Percentiles rank a stretch among this genome's conserved stretches.
phyloP scores from a whole-genome alignment of 2,113 vertebrate genomes.

The Tachycineta bicolor region DNA sequence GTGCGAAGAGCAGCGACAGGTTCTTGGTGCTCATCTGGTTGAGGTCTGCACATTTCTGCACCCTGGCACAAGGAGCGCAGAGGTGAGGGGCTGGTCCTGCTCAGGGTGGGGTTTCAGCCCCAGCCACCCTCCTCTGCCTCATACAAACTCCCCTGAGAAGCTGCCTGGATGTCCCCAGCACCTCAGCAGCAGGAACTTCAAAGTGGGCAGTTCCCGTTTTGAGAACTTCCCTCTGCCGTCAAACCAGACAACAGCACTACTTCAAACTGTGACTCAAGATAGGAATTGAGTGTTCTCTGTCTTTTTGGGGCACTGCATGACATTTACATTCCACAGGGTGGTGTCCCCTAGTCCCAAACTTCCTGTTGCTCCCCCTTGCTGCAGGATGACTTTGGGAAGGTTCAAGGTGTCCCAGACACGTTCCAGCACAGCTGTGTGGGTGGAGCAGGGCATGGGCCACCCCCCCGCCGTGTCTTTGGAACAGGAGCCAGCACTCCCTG shows the following conservation, averaged over 20 bases:
- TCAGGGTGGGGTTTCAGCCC: neutral
- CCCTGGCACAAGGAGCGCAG: slow-evolving; percentile 69
- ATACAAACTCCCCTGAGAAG: neutral
- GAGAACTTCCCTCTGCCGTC: neutral
- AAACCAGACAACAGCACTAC: neutral
- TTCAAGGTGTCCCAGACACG: neutral
- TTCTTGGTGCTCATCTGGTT: slow-evolving; percentile 99
- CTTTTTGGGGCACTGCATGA: neutral
- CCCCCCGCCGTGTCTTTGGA: too few species aligned
- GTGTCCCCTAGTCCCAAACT: neutral
- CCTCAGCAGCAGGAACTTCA: neutral
- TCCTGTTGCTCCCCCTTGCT: neutral
- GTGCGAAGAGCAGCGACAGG: slow-evolving; percentile 92
- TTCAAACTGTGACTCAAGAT: neutral
- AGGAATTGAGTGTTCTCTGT: neutral
- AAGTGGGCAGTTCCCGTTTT: neutral
- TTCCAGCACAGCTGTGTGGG: neutral
- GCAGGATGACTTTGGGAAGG: neutral
- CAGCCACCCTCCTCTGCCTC: neutral
- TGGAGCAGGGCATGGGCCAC: neutral
- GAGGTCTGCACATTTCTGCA: slow-evolving; percentile 93
- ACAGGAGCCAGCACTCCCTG: neutral
- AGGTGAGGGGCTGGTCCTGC: neutral
- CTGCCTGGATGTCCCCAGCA: rapidly evolving
- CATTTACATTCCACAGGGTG: neutral